These are phyloP conservation scores for Allophyes oxyacanthae DNA, from an alignment of 2,888 invertebrate species.

Conservation along the genomic window DNA sequence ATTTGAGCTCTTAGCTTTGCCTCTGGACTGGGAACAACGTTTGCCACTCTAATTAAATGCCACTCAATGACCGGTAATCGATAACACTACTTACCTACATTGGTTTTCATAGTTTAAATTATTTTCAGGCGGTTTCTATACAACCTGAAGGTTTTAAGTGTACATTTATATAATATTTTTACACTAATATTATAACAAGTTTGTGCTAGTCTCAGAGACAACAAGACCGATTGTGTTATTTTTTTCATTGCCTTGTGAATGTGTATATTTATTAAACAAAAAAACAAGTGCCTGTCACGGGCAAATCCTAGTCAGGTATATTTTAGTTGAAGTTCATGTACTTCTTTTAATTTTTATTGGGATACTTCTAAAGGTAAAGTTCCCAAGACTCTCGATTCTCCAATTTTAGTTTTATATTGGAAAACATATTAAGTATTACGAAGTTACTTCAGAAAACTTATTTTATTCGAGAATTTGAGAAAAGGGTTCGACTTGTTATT, in stretches of 20 bases:
- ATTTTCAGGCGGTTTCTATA: constrained; percentile 1
- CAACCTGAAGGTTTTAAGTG: not conserved
- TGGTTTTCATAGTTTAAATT: constrained; percentile 28
- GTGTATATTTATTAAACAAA: too few species aligned
- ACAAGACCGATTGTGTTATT: too few species aligned
- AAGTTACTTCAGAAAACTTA: constrained; percentile 26
- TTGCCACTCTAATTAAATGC: constrained; percentile 60
- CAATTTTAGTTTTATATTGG: constrained; percentile 25
- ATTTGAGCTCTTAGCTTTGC: constrained; percentile 38
- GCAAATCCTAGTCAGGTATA: too few species aligned
- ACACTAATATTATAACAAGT: too few species aligned
- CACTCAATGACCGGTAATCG: constrained; percentile 49
- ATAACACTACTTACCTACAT: too few species aligned
- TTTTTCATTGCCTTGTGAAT: too few species aligned
- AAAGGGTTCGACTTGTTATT: constrained; percentile 27
- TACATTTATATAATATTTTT: too few species aligned
- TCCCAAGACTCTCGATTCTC: constrained; percentile 15
- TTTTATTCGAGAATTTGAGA: constrained; percentile 25
- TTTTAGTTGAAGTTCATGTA: not conserved
- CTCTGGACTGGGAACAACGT: constrained; percentile 42
- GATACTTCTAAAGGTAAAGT: constrained; percentile 13
- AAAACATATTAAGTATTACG: constrained; percentile 30
- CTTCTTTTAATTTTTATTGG: constrained; percentile 8
- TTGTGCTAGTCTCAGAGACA: too few species aligned
- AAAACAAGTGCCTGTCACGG: too few species aligned